phyloP scores from a whole-genome alignment of 2,888 invertebrate genomes.

The Invenusta paracnida region DNA sequence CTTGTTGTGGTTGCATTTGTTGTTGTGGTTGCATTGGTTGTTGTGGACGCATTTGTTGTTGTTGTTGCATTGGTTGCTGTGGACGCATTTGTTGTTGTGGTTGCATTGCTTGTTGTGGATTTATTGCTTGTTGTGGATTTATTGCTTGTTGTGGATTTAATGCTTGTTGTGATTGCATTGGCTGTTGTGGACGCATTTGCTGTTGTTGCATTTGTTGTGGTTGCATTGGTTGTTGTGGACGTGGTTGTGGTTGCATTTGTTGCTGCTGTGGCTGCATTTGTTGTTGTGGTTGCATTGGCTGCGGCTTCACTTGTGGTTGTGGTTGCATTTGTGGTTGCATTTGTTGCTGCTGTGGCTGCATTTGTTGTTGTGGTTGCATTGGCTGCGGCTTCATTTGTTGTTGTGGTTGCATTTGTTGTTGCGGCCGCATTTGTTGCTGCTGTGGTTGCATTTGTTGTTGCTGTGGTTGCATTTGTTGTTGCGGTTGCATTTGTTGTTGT shows the following conservation, averaged over 20 bases:
- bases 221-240: neutral
- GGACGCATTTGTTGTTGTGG: neutral
- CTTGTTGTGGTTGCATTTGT: neutral
- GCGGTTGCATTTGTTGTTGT: neutral
- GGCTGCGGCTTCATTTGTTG: no score
- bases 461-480: neutral
- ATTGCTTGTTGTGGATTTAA: neutral
- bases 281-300: no score
- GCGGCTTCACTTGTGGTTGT: no score
- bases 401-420: no score
- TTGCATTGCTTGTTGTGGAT: neutral
- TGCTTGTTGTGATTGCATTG: neutral
- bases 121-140: neutral
- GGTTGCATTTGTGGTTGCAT: neutral
- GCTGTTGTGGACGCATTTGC: neutral
- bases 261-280: no score
- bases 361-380: neutral
- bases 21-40: neutral
- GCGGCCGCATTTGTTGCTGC: neutral
- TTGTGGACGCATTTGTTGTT: neutral
- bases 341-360: neutral
- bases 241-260: no score
- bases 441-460: neutral
- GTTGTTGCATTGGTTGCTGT: neutral
- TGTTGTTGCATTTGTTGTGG: no score